Conservation (phyloP, 92 coral and sea anemone genomes). For the Parazoanthus atlanticus region DNA sequence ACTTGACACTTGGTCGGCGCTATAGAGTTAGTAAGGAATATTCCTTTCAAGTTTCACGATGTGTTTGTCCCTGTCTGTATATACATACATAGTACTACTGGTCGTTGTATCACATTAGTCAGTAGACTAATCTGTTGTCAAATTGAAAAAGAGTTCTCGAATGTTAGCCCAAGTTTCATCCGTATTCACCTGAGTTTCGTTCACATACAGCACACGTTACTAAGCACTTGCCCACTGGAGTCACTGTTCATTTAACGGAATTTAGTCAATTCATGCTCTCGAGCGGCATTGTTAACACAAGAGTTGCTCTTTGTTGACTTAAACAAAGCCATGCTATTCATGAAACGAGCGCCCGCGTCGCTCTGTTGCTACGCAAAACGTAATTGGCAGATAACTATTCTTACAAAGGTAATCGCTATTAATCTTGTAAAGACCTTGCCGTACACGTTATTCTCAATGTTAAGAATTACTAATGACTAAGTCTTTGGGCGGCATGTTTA, state of each 20-base stretch:
- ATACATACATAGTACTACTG: neutral
- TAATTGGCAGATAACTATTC: neutral
- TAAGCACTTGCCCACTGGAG: neutral
- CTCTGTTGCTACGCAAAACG: conserved; percentile 35
- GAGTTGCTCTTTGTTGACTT: conserved; percentile 33
- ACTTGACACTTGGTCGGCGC: neutral
- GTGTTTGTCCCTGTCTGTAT: neutral
- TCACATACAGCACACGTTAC: neutral
- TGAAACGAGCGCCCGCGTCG: conserved; percentile 20
- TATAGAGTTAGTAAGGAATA: neutral
- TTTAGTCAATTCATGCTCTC: conserved; percentile 1
- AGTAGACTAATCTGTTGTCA: neutral
- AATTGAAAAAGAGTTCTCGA: neutral
- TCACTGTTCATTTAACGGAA: conserved; percentile 44
- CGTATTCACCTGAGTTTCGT: neutral
- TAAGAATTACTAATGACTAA: neutral
- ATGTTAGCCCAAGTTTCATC: neutral
- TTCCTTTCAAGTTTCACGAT: neutral
- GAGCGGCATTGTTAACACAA: conserved; percentile 29
- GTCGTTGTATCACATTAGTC: neutral
- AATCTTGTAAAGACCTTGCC: conserved; percentile 9
- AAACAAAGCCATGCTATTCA: conserved; percentile 40
- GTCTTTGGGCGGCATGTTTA: neutral
- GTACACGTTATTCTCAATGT: neutral
- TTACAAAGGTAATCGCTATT: conserved; percentile 13